Evolutionary conservation across 2,113 vertebrate genomes (phyloP).

Genomic region (Sander lucioperca): DNA sequence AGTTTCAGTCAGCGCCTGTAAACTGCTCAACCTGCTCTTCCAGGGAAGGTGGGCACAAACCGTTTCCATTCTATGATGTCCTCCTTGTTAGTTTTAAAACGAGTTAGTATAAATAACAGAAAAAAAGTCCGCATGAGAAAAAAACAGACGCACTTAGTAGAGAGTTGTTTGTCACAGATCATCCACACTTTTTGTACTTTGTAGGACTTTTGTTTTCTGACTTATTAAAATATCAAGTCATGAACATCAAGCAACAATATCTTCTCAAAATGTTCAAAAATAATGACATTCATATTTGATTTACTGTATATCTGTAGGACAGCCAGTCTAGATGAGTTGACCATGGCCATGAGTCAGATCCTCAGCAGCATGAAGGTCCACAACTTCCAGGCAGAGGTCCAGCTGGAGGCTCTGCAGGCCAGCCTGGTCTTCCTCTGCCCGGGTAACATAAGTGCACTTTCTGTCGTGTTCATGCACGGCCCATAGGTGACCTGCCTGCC

Average conservation of each 20-base stretch:
- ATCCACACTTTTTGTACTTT: background rate
- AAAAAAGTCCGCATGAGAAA: background rate
- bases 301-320: conserved; percentile 76
- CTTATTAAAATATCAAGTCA: too few species aligned
- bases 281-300: background rate
- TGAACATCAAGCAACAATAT: background rate
- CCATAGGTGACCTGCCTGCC: too few species aligned
- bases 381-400: conserved; percentile 86
- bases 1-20: conserved; percentile 90
- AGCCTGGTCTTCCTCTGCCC: conserved; percentile 89
- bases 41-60: conserved; percentile 87
- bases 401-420: conserved; percentile 90
- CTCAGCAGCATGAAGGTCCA: conserved; percentile 88
- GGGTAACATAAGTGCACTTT: conserved; percentile 72
- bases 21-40: conserved; percentile 89
- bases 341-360: conserved; percentile 87
- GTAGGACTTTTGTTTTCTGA: background rate
- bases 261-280: background rate
- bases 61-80: background rate
- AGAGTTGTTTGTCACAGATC: background rate
- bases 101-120: background rate
- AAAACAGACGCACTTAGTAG: background rate
- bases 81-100: background rate
- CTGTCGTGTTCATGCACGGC: background rate
- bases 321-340: conserved; percentile 88